Evolutionary conservation across 1,140 invertebrate species (phyloP).

Genomic region (Drosophila serrata): DNA sequence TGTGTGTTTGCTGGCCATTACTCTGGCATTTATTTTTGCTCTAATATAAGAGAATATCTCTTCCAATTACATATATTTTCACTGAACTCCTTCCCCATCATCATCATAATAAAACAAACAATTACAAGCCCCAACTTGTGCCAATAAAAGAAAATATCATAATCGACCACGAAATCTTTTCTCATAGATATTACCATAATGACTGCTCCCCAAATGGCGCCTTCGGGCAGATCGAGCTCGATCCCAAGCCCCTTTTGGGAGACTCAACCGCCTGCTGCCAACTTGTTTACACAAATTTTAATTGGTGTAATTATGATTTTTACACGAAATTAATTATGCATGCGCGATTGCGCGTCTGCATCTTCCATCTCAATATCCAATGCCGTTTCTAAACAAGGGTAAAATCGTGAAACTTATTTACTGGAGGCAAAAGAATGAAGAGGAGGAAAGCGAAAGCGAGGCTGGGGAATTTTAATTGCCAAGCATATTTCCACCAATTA

Average conservation of each 20-base stretch:
- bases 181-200: constrained; percentile 52
- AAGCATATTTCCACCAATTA: constrained; percentile 57
- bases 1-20: not conserved
- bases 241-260: constrained; percentile 16
- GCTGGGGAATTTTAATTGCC: constrained; percentile 53
- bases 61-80: not conserved
- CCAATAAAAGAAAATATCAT: constrained; percentile 12
- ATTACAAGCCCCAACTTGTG: constrained; percentile 16
- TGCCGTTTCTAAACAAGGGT: constrained; percentile 22
- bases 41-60: too few relatives aligned
- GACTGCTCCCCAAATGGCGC: constrained; percentile 54
- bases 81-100: not conserved
- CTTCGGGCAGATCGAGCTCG: constrained; percentile 26
- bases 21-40: too few relatives aligned
- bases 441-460: constrained; percentile 18
- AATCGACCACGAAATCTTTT: constrained; percentile 45
- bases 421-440: not conserved
- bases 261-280: constrained; percentile 45
- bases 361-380: constrained; percentile 21
- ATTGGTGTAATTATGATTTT: constrained; percentile 81
- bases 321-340: constrained; percentile 81
- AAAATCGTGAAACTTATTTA: constrained; percentile 37
- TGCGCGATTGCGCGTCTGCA: constrained; percentile 58
- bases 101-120: constrained; percentile 2
- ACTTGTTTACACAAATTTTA: constrained; percentile 81